phyloP scores from a whole-genome alignment of 2,113 vertebrate species.

The Callipepla californica region DNA sequence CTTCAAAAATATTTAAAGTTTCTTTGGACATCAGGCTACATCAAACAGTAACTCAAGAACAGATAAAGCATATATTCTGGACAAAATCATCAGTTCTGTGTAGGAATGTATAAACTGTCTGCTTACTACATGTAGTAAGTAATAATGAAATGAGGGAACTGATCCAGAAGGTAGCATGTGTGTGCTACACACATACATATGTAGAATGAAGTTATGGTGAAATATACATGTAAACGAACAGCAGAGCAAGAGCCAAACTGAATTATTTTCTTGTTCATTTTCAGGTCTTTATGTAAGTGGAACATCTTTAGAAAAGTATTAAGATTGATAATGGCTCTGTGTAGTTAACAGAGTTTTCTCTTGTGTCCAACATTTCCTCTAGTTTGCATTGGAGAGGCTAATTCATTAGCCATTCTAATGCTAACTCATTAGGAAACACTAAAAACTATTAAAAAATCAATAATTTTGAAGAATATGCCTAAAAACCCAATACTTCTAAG shows the following conservation, averaged over 20 bases:
- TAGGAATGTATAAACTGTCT: neutral
- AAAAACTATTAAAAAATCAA: neutral
- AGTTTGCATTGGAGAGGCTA: neutral
- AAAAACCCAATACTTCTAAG: neutral
- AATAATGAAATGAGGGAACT: neutral
- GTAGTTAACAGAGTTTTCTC: neutral
- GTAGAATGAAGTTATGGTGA: neutral
- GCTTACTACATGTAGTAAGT: neutral
- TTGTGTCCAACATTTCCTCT: neutral
- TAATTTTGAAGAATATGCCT: neutral
- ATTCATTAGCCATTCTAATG: neutral
- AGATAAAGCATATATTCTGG: neutral
- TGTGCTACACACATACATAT: neutral
- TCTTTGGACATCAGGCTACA: neutral
- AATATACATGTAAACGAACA: neutral
- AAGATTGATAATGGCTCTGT: neutral
- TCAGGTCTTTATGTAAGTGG: neutral
- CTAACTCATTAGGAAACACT: neutral
- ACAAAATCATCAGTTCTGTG: neutral
- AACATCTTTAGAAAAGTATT: neutral
- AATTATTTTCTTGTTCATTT: neutral
- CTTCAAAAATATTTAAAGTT: neutral
- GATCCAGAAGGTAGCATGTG: neutral
- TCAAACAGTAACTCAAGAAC: neutral
- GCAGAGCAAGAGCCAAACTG: neutral